Evolutionary conservation across 2,797 vertebrate genomes (phyloP).

Genomic region (Danio kyathit): DNA sequence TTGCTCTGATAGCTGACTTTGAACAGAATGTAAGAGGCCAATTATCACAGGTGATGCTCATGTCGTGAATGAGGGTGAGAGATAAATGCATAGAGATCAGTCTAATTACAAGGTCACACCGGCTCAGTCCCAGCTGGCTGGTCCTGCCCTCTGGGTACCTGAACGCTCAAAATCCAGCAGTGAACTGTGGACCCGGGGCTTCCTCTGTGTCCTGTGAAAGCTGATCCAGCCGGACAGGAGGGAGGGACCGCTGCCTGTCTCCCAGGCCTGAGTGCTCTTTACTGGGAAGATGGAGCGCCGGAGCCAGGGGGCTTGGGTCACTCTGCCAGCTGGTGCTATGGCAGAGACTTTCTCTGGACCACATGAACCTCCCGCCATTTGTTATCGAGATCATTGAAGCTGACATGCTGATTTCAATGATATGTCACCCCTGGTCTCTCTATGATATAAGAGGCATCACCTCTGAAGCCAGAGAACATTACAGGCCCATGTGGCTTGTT

Average conservation of each 20-base stretch:
- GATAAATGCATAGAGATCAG: slow-evolving; percentile 42
- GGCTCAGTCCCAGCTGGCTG: slow-evolving; percentile 53
- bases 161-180: slow-evolving; percentile 65
- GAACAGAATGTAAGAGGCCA: slow-evolving; percentile 15
- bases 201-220: slow-evolving; percentile 68
- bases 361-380: slow-evolving; percentile 62
- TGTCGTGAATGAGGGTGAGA: slow-evolving; percentile 11
- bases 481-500: slow-evolving; percentile 76
- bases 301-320: slow-evolving; percentile 75
- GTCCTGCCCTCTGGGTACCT: slow-evolving; percentile 56
- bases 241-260: slow-evolving; percentile 72
- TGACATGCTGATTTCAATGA: slow-evolving; percentile 75
- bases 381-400: slow-evolving; percentile 71
- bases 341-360: slow-evolving; percentile 68
- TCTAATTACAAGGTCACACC: slow-evolving; percentile 52
- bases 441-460: slow-evolving; percentile 73
- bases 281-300: slow-evolving; percentile 64
- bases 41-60: slow-evolving; percentile 26
- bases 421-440: slow-evolving; percentile 59
- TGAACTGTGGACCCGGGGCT: slow-evolving; percentile 67
- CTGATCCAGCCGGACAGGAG: slow-evolving; percentile 79
- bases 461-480: slow-evolving; percentile 72
- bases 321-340: slow-evolving; percentile 80
- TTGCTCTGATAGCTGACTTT: slow-evolving; percentile 50
- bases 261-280: slow-evolving; percentile 69